Evolutionary conservation across 2,888 invertebrate genomes (phyloP).

Genomic region (Pyralis farinalis): DNA sequence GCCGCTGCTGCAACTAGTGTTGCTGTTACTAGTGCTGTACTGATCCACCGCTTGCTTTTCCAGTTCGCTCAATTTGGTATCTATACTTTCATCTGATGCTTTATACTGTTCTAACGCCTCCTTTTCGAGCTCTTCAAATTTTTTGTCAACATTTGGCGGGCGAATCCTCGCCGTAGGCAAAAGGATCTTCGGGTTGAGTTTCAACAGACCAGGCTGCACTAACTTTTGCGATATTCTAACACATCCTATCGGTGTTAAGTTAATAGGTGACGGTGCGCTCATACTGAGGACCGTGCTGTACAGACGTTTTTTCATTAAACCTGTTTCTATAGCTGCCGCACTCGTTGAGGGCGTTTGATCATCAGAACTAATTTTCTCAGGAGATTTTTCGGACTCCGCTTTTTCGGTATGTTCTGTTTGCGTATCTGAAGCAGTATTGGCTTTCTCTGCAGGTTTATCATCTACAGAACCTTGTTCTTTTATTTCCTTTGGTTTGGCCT

Average conservation of each 20-base stretch:
- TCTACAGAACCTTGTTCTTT: constrained; percentile 24
- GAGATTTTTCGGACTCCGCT: constrained; percentile 29
- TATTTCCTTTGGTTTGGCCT: constrained; percentile 28
- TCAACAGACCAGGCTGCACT: constrained; percentile 59
- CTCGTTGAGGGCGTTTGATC: constrained; percentile 60
- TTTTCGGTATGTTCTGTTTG: constrained; percentile 27
- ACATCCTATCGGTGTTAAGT: constrained; percentile 44
- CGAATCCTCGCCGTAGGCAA: constrained; percentile 50
- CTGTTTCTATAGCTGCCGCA: constrained; percentile 47
- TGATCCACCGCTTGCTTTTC: constrained; percentile 85
- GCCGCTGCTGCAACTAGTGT: constrained; percentile 71
- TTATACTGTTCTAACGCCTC: constrained; percentile 82
- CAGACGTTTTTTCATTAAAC: constrained; percentile 63
- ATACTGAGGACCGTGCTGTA: constrained; percentile 78
- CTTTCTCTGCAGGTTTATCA: constrained; percentile 25
- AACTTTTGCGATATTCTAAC: constrained; percentile 61
- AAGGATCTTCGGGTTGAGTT: constrained; percentile 64
- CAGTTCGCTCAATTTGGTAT: constrained; percentile 81
- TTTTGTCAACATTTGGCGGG: constrained; percentile 54
- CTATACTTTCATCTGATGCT: constrained; percentile 79
- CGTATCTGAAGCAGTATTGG: constrained; percentile 20
- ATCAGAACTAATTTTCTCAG: constrained; percentile 41
- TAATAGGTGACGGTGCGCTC: constrained; percentile 58
- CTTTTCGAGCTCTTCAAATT: constrained; percentile 80
- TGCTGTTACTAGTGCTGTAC: constrained; percentile 78